Evolutionary conservation across 2,888 invertebrate species (phyloP).

Genomic region (Parochlus steinenii): DNA sequence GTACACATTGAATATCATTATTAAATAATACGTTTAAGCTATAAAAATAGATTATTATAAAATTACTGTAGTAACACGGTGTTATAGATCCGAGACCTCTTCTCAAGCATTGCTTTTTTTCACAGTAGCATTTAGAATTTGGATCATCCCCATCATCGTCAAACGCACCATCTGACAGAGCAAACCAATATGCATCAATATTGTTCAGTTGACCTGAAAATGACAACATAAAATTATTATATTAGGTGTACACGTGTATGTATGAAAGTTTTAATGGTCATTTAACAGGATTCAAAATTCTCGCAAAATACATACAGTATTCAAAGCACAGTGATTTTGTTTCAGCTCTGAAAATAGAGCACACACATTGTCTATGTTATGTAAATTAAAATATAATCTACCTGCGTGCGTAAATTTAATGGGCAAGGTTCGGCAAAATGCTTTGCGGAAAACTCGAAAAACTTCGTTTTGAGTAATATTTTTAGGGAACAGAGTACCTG

Average conservation of each 20-base stretch:
- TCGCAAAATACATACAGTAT: no score
- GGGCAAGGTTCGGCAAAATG: constrained; percentile 57
- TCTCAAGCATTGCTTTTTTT: constrained; percentile 33
- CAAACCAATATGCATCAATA: constrained; percentile 41
- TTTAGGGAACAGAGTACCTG: constrained; percentile 49
- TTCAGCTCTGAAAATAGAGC: constrained; percentile 19
- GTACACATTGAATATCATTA: not conserved
- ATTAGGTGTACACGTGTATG: no score
- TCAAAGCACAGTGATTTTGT: no score
- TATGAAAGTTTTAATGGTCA: no score
- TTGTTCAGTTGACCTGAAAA: constrained; percentile 29
- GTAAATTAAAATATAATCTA: no score
- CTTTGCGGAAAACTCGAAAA: constrained; percentile 49
- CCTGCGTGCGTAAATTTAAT: constrained; percentile 31
- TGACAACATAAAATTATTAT: no score
- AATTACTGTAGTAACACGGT: constrained; percentile 54
- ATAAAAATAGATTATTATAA: not conserved
- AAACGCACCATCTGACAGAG: constrained; percentile 41
- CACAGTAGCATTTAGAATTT: constrained; percentile 48
- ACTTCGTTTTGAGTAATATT: constrained; percentile 35
- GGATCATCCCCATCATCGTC: constrained; percentile 35
- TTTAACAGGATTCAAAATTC: no score
- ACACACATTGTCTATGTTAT: constrained; percentile 23
- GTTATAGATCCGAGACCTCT: constrained; percentile 50
- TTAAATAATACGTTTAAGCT: no score